A percentile compares a stretch with the other conserved stretches of the same genome.
Conservation (phyloP, 2,888 invertebrate genomes). For the Sisyra terminalis region DNA sequence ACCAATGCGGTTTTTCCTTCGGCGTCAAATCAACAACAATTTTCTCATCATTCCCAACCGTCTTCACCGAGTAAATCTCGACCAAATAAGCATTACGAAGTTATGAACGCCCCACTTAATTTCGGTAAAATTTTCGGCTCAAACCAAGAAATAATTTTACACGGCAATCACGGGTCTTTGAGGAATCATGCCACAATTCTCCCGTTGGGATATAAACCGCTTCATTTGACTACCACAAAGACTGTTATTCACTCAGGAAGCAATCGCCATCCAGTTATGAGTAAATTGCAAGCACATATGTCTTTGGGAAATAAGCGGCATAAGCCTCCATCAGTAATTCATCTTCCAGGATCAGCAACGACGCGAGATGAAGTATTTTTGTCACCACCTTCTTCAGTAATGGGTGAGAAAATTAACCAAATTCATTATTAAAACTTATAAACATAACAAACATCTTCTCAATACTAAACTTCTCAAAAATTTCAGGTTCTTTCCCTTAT, state of each 20-base stretch:
- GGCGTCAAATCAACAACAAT: conserved; percentile 9
- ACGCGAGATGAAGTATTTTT: conserved; percentile 23
- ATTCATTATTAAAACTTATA: too few relatives aligned
- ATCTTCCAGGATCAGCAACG: conserved; percentile 16
- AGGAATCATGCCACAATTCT: background rate
- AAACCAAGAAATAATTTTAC: conserved; percentile 3
- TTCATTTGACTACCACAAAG: background rate
- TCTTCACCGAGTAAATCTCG: background rate
- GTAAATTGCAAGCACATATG: conserved; percentile 11
- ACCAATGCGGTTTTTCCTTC: conserved; percentile 4
- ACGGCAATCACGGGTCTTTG: background rate
- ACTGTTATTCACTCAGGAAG: background rate
- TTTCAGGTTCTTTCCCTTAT: conserved; percentile 18
- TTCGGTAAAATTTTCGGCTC: background rate
- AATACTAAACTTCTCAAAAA: background rate
- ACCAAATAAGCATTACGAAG: background rate
- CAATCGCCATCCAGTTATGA: conserved; percentile 10
- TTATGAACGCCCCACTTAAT: background rate
- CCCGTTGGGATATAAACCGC: background rate
- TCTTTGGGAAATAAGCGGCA: conserved; percentile 8
- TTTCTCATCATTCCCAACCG: conserved; percentile 5
- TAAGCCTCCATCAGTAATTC: conserved; percentile 16
- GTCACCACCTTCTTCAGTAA: conserved; percentile 18
- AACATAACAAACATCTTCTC: background rate
- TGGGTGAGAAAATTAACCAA: conserved; percentile 9